Evolutionary conservation across 2,113 vertebrate species (phyloP), one percentile per base, ranked within the genome.

Genomic region (Malaclemys terrapin): DNA sequence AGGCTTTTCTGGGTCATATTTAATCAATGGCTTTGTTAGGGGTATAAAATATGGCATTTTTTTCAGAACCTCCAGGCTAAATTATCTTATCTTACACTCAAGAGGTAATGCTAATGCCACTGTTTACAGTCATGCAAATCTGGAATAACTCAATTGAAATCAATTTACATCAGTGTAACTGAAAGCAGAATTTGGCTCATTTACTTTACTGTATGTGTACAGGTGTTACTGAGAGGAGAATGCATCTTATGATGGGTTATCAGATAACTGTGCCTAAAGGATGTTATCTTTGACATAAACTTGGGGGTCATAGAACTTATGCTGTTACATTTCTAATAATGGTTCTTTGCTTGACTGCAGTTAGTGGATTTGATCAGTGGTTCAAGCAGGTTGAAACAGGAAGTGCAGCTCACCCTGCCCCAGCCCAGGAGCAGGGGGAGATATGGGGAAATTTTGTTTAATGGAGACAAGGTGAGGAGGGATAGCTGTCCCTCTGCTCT

Each of bases 121-220:
- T 94, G 89, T 84, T 82, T 84, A 80, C 79, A 57, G 85, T 57
- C 29, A 81, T 95, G 88, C 57, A 95, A 93, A 89, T 96, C 91
- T 57, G 65, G 94, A 95, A 94, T 0, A 14, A 92, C 84, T 92
- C 65, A 27, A 27, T 53, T 79, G 20, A 76, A 42, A 45, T 76
- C 62, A 45, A 25, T 42, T 75, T 75, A n/a, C 56, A 82, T 84
- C 89, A 82, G 35, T 83, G 35, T 84, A 79, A 31, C 56, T 94
- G 80, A 88, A 53, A 80, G 8, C 81, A 85, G 57, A 87, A 81
- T 88, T 83, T 78, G 27, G 10, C 75, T 96, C 12, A 91, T 76
- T 89, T 82, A 88, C 29, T 85, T 76, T 10, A 76, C 72, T 42
- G 20, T 75, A 38, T 38, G 38, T 76, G 19, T n/a, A 25, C 22